Evolutionary conservation across 1,140 invertebrate species (phyloP).

Genomic region (Cotesia vestalis): DNA sequence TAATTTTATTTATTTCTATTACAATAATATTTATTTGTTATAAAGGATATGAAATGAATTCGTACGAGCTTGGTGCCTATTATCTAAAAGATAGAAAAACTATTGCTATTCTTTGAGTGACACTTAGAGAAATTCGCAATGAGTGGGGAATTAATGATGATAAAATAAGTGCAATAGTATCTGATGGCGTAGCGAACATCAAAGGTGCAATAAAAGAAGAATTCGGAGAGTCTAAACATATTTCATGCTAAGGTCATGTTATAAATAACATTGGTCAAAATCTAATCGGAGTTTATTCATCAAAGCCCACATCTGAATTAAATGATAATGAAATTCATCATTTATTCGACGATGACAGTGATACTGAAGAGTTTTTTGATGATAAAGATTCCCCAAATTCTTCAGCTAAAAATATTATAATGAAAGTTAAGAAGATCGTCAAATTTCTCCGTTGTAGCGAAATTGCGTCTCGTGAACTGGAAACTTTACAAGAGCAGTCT

Average conservation of each 20-base stretch:
- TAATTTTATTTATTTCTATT: too few relatives aligned
- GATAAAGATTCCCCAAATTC: too few relatives aligned
- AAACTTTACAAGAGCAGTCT: background rate
- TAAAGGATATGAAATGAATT: conserved; percentile 19
- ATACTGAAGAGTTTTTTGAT: too few relatives aligned
- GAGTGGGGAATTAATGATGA: conserved; percentile 17
- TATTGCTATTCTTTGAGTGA: conserved; percentile 5
- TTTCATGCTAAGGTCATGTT: conserved; percentile 18
- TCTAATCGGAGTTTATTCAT: conserved; percentile 2
- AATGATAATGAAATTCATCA: too few relatives aligned
- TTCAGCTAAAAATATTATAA: too few relatives aligned
- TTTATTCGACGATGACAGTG: too few relatives aligned
- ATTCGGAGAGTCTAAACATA: conserved; percentile 16
- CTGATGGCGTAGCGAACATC: conserved; percentile 32
- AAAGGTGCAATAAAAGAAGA: conserved; percentile 30
- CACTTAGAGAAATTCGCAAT: conserved; percentile 9
- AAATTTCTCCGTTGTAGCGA: conserved; percentile 12
- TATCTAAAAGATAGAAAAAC: conserved; percentile 1
- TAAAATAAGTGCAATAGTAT: conserved; percentile 16
- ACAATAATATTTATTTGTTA: background rate
- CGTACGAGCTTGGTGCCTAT: background rate
- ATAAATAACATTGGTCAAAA: conserved; percentile 21
- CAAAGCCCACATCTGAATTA: background rate
- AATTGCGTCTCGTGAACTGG: background rate
- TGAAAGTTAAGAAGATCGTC: conserved; percentile 16